Percentiles rank a stretch among this genome's conserved stretches.
These are phyloP conservation scores for Drosophila kurseongensis DNA, from an alignment of 1,140 invertebrate species.

Conservation along the genomic window DNA sequence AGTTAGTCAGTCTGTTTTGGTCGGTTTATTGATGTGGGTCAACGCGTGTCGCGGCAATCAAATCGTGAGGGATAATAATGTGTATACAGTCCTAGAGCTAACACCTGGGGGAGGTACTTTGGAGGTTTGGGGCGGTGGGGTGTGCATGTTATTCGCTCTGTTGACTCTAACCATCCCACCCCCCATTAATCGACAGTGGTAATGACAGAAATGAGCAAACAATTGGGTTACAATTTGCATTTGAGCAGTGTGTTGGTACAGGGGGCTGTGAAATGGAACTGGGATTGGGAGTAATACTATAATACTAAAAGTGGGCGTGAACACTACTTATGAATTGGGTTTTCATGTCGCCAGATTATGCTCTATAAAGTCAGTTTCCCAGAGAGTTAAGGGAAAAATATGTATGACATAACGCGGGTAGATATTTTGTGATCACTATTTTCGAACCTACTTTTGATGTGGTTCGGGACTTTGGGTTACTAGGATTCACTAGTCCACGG, in stretches of 20 bases:
- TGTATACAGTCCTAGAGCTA: conserved; percentile 37
- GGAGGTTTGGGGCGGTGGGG: conserved; percentile 5
- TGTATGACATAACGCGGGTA: neutral
- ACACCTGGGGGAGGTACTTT: conserved; percentile 27
- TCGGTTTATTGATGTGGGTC: conserved; percentile 49
- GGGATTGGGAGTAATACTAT: neutral
- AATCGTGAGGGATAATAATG: conserved; percentile 58
- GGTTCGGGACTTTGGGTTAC: neutral
- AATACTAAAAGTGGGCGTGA: neutral
- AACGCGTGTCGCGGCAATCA: conserved; percentile 53
- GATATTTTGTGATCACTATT: conserved; percentile 17
- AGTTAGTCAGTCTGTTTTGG: conserved; percentile 30
- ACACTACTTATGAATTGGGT: conserved; percentile 13
- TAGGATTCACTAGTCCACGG: conserved; percentile 12
- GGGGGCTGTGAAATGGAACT: neutral
- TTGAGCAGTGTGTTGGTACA: conserved; percentile 16
- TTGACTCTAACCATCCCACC: conserved; percentile 23
- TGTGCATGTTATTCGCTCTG: conserved; percentile 41
- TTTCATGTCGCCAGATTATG: neutral
- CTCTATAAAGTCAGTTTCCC: neutral
- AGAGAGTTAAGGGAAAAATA: neutral
- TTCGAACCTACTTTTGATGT: conserved; percentile 14
- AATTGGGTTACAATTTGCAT: conserved; percentile 57
- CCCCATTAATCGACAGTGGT: conserved; percentile 39
- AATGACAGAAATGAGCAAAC: conserved; percentile 58